Conservation (phyloP, 2,888 invertebrate genomes). For the Gastracanthus pulcherrimus region DNA sequence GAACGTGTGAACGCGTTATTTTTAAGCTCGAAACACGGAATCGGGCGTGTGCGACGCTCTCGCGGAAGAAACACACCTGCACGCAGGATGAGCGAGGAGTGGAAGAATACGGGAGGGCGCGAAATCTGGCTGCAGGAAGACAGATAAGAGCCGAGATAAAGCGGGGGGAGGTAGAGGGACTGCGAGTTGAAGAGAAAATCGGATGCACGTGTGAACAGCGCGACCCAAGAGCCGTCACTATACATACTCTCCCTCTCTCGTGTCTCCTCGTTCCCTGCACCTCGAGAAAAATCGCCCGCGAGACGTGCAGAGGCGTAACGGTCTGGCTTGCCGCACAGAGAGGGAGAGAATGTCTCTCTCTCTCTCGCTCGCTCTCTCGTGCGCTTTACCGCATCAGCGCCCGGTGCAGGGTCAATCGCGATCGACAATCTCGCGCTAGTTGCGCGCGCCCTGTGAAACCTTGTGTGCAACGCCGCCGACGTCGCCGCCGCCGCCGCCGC, state of each 20-base stretch:
- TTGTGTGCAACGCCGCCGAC: conserved; percentile 33
- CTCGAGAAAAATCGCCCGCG: conserved; percentile 14
- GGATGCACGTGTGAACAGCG: conserved; percentile 72
- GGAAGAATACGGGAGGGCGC: neutral
- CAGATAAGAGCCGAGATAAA: conserved; percentile 41
- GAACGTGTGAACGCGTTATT: conserved; percentile 38
- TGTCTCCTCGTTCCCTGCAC: neutral
- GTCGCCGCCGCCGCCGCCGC: too few species aligned
- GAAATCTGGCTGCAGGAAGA: conserved; percentile 32
- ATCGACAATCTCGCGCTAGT: conserved; percentile 67
- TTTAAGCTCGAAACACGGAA: conserved; percentile 41
- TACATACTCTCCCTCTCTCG: neutral
- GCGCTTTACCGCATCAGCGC: conserved; percentile 61
- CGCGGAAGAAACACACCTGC: neutral
- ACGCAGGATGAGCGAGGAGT: neutral
- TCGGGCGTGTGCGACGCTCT: conserved; percentile 10
- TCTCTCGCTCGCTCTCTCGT: neutral
- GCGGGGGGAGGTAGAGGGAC: neutral
- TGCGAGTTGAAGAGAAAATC: conserved; percentile 64
- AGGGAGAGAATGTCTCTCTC: neutral
- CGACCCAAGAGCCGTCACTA: conserved; percentile 60
- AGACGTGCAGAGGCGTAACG: conserved; percentile 21
- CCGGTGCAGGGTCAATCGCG: conserved; percentile 71
- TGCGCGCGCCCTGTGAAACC: neutral
- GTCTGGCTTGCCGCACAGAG: neutral